phyloP scores from a whole-genome alignment of 2,888 invertebrate genomes.

The Listrodromus nycthemerus region DNA sequence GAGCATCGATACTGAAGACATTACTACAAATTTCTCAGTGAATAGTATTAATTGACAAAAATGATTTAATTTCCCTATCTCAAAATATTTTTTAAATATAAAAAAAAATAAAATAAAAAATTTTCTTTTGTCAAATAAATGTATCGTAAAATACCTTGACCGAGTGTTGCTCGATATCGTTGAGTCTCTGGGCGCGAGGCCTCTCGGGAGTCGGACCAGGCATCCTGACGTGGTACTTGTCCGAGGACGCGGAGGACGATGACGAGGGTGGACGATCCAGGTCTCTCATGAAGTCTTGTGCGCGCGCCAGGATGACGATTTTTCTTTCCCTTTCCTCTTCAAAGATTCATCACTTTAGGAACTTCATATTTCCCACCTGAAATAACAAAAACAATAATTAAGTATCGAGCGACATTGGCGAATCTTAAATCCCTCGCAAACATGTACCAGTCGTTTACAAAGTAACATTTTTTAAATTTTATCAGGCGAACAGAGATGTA shows the following conservation, averaged over 20 bases:
- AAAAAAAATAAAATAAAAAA: background rate
- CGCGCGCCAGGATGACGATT: slow-evolving; percentile 79
- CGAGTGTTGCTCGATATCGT: slow-evolving; percentile 82
- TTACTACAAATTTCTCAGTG: background rate
- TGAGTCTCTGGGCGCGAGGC: slow-evolving; percentile 82
- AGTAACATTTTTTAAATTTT: background rate
- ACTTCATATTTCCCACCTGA: slow-evolving; percentile 56
- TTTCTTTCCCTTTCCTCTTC: background rate
- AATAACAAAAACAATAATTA: background rate
- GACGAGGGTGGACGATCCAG: slow-evolving; percentile 76
- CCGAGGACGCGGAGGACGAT: slow-evolving; percentile 78
- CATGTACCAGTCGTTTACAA: background rate
- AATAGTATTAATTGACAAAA: background rate
- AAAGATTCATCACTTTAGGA: slow-evolving; percentile 49
- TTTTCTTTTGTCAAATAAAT: background rate
- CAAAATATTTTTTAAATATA: background rate
- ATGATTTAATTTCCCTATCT: background rate
- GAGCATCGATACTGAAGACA: background rate
- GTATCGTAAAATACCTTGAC: slow-evolving; percentile 75
- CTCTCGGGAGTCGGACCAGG: slow-evolving; percentile 82
- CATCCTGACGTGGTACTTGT: slow-evolving; percentile 77
- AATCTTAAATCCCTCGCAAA: background rate
- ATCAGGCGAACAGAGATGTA: background rate
- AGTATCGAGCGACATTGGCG: background rate
- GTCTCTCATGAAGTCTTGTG: slow-evolving; percentile 79